Percentiles rank a stretch among this genome's conserved stretches.
These are phyloP conservation scores for Lutra lutra DNA, from an alignment of 2,797 vertebrate species.

Conservation along the genomic window DNA sequence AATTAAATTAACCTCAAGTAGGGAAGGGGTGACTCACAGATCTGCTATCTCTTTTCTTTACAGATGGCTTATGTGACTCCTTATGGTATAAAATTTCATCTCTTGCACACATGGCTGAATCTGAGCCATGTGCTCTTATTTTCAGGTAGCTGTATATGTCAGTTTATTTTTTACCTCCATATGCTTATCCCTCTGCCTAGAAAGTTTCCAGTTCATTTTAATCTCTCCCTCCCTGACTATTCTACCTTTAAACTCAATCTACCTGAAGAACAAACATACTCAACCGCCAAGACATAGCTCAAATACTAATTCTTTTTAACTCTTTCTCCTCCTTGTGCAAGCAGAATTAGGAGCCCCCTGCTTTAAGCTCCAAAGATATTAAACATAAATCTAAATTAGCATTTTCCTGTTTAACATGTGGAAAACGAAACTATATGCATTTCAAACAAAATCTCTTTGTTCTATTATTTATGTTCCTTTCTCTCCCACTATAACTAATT, in stretches of 20 bases:
- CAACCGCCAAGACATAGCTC: background rate
- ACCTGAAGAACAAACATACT: background rate
- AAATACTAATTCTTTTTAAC: background rate
- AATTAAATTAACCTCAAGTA: slow-evolving; percentile 10
- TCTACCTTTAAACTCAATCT: background rate
- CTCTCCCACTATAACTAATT: background rate
- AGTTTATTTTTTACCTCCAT: background rate
- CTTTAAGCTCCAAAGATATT: background rate
- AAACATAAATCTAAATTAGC: background rate
- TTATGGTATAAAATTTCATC: background rate
- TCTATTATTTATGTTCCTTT: background rate
- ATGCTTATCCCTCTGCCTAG: background rate
- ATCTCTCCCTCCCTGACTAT: background rate
- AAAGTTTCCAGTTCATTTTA: slow-evolving; percentile 30
- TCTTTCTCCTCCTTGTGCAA: background rate
- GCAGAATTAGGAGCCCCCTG: background rate
- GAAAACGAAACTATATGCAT: background rate
- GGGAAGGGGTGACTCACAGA: background rate
- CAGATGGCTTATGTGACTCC: background rate
- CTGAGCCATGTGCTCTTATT: slow-evolving; percentile 31
- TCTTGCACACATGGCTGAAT: background rate
- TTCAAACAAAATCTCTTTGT: background rate
- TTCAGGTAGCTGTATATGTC: slow-evolving; percentile 38
- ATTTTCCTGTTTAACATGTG: background rate
- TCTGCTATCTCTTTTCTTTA: background rate